Percentiles rank a stretch among this genome's conserved stretches.
Conservation (phyloP, 2,888 invertebrate genomes). For the Zygaena filipendulae region DNA sequence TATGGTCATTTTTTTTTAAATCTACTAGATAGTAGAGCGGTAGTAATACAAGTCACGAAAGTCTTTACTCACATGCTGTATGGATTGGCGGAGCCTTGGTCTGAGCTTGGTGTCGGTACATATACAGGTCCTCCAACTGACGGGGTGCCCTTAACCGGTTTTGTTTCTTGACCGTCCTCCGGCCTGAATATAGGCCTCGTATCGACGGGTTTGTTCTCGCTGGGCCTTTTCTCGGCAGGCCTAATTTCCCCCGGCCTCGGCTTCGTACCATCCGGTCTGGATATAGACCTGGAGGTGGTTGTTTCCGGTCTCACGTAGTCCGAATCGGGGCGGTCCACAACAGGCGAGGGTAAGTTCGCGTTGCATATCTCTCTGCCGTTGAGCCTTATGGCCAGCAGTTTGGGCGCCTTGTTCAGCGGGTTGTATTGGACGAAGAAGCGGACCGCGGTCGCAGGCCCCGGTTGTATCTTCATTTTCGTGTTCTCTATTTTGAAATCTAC, state of each 20-base stretch:
- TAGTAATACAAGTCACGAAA: no score
- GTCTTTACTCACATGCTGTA: slow-evolving; percentile 52
- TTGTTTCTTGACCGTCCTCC: slow-evolving; percentile 30
- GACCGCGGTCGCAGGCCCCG: slow-evolving; percentile 64
- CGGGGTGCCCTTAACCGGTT: slow-evolving; percentile 32
- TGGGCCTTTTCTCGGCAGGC: slow-evolving; percentile 7
- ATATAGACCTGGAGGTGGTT: slow-evolving; percentile 7
- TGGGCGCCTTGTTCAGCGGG: slow-evolving; percentile 51
- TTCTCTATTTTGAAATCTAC: slow-evolving; percentile 69
- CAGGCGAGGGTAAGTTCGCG: slow-evolving; percentile 37
- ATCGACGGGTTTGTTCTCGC: neutral
- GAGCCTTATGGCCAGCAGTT: slow-evolving; percentile 53
- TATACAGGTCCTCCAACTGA: slow-evolving; percentile 37
- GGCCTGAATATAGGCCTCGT: slow-evolving; percentile 15
- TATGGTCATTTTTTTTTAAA: no score
- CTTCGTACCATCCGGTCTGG: slow-evolving; percentile 7
- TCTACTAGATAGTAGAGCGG: no score
- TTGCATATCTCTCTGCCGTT: slow-evolving; percentile 72
- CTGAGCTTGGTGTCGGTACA: slow-evolving; percentile 28
- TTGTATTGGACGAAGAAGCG: slow-evolving; percentile 72
- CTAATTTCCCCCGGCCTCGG: slow-evolving; percentile 5
- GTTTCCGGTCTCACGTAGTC: slow-evolving; percentile 6
- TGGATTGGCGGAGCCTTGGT: slow-evolving; percentile 27
- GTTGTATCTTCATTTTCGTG: slow-evolving; percentile 63
- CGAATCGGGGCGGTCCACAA: slow-evolving; percentile 25